Evolutionary conservation across 2,113 vertebrate genomes (phyloP).

Genomic region (Mirza zaza): DNA sequence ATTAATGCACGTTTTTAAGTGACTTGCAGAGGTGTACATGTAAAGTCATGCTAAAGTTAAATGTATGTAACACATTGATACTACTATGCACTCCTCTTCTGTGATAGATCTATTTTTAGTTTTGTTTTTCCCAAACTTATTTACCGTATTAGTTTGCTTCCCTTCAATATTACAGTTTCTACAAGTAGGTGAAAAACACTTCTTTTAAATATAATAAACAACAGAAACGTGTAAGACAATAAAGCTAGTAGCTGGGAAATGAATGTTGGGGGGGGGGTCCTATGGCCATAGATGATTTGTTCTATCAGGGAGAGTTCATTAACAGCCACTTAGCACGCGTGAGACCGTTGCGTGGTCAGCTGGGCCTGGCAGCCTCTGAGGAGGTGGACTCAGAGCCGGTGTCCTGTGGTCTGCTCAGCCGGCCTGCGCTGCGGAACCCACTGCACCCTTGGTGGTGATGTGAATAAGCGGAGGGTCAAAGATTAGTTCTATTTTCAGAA

Average conservation of each 20-base stretch:
- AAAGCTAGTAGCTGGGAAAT: conserved; percentile 17
- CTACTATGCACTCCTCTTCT: neutral
- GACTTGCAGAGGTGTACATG: neutral
- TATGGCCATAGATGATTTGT: neutral
- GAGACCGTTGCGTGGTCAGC: neutral
- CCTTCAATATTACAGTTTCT: neutral
- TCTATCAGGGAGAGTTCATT: neutral
- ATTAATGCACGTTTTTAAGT: neutral
- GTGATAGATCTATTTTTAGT: neutral
- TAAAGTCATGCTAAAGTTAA: neutral
- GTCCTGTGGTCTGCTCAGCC: neutral
- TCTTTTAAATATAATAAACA: neutral
- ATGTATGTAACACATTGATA: neutral
- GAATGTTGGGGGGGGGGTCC: neutral
- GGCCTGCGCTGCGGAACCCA: neutral
- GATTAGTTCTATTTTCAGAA: neutral
- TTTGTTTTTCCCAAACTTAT: neutral
- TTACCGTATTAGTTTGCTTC: neutral
- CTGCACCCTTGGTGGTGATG: neutral
- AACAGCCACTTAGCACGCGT: neutral
- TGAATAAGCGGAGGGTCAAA: neutral
- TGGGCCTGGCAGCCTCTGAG: neutral
- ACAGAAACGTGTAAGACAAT: neutral
- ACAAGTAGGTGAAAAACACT: neutral
- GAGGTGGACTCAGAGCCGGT: neutral